phyloP scores from a whole-genome alignment of 2,888 invertebrate genomes.

The Tipula unca region DNA sequence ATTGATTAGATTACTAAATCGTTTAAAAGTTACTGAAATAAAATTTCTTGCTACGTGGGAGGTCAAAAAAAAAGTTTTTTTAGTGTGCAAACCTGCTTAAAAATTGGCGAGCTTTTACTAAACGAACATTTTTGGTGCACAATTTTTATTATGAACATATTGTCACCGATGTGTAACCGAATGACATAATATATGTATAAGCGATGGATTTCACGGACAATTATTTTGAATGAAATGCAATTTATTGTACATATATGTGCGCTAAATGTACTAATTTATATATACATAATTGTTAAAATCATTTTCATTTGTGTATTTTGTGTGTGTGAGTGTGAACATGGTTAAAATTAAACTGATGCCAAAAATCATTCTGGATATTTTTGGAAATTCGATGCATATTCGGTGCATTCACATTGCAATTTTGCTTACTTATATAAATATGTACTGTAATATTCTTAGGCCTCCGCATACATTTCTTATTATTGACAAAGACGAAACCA shows the following conservation, averaged over 20 bases:
- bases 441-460: background rate
- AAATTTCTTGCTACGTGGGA: background rate
- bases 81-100: background rate
- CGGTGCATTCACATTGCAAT: background rate
- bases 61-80: background rate
- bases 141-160: background rate
- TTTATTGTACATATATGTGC: too few species aligned
- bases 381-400: background rate
- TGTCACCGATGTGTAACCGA: background rate
- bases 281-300: background rate
- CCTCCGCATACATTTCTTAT: background rate
- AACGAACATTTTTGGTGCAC: background rate
- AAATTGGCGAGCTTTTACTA: background rate
- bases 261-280: background rate
- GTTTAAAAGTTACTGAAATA: background rate
- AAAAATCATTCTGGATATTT: background rate
- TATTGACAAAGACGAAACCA: background rate
- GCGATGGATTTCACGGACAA: background rate
- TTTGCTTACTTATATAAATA: background rate
- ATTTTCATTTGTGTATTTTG: background rate
- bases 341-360: background rate
- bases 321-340: background rate
- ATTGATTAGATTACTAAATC: background rate
- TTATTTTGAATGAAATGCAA: background rate
- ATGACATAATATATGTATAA: background rate